Evolutionary conservation across 2,888 invertebrate species (phyloP), one percentile per base, ranked within the genome.

Genomic region (Meiosimyza decipiens): DNA sequence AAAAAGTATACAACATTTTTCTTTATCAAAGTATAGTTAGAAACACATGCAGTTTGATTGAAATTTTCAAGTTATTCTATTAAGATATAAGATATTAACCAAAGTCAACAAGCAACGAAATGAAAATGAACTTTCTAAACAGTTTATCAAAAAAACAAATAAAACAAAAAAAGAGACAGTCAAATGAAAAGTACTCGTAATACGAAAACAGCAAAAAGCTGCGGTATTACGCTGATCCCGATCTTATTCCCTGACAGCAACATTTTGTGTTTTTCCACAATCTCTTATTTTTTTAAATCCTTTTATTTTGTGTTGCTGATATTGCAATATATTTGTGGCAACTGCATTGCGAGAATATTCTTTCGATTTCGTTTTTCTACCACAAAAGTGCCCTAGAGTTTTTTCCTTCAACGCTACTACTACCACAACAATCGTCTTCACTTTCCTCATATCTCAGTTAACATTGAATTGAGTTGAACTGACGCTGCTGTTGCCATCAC

Each of bases 171-270:
- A 40, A 40, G 6, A 40, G 40, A 40, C 40, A 40, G 9, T 9
- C 40, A 40, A 40, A 40, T 40, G 40, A 40, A 40, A 40, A 7
- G 40, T n/a, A n/a, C n/a, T n/a, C n/a, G n/a, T 40, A 40, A 40
- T 40, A 40, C 7, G 6, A 7, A 6, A 40, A 40, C 40, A 28
- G 28, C 57, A 57, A 57, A 28, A 57, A 57, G 57, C 28, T 57
- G 22, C 57, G 28, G 57, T 11, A 57, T 57, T 57, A 57, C 28
- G 22, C 28, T 57, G 28, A 57, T 57, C 57, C 57, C 28, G 28
- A 18, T 16, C 15, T 57, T 57, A 57, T 57, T 18, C 57, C 9
- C 18, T 57, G 57, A 57, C 57, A 57, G 15, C 57, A 57, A 28
- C 57, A 57, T 57, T 57, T 57, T 28, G 28, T 28, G 13, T 18